A percentile compares a stretch with the other conserved stretches of the same genome.
These are phyloP conservation scores for Apamea crenata DNA, from an alignment of 2,888 invertebrate species.

Conservation along the genomic window DNA sequence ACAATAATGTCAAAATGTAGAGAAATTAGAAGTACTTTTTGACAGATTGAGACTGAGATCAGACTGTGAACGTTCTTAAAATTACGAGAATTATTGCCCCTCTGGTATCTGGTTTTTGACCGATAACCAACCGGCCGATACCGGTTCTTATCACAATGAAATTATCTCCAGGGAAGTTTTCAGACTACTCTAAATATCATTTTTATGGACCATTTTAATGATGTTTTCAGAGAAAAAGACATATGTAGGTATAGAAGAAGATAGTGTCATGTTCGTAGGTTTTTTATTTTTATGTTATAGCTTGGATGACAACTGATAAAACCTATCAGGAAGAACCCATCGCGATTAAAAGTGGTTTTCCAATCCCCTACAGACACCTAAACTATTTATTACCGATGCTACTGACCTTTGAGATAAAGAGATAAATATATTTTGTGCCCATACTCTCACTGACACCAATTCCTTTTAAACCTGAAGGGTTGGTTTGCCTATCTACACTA, in stretches of 20 bases:
- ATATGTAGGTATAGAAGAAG: background rate
- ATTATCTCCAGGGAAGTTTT: slow-evolving; percentile 28
- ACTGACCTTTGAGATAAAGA: slow-evolving; percentile 1
- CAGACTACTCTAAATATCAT: slow-evolving; percentile 3
- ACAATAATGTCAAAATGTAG: too few relatives aligned
- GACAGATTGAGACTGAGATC: too few relatives aligned
- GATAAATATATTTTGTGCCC: background rate
- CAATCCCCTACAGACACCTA: background rate
- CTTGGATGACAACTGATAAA: background rate
- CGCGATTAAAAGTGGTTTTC: slow-evolving; percentile 15
- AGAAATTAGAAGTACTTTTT: too few relatives aligned
- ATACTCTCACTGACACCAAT: background rate
- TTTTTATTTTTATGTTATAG: slow-evolving; percentile 18
- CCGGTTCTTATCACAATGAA: slow-evolving; percentile 39
- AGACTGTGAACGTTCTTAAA: too few relatives aligned
- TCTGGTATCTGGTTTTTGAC: slow-evolving; percentile 43
- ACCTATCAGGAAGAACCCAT: slow-evolving; percentile 7
- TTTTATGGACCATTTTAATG: slow-evolving; percentile 9
- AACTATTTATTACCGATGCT: background rate
- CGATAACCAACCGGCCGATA: slow-evolving; percentile 25
- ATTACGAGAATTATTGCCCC: too few relatives aligned
- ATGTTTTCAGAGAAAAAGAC: slow-evolving; percentile 17
- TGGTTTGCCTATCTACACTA: background rate
- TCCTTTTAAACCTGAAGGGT: background rate
- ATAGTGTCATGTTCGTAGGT: background rate